Evolutionary conservation across 2,113 vertebrate genomes (phyloP), one percentile per base, ranked within the genome.

Genomic region (Eurypyga helias): DNA sequence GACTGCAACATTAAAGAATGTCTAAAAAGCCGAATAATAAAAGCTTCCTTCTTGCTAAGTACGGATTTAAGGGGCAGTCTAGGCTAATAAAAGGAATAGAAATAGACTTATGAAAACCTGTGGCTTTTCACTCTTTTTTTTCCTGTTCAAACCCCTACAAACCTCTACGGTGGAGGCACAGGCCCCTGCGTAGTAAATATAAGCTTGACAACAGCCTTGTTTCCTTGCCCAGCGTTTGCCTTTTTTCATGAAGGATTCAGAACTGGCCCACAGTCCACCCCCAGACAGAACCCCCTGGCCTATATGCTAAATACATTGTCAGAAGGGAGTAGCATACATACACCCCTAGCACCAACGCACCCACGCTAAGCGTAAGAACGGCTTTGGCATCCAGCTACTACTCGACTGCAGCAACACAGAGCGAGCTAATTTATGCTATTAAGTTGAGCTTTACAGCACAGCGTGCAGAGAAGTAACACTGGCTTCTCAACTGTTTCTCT

Each of bases 51-150:
- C 25, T 33, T 10, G 43, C n/a, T 11, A 33, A 58, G 9, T 2
- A 12, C 2, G 9, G 3, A 46, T 33, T 34, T 33, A 16, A 67
- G 48, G 24, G 1, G 28, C 28, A 76, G 29, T 6, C 57, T 13
- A 7, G 17, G 13, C 21, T 41, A 36, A 65, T 0, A 9, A 3
- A 29, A 38, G 1, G 60, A 51, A 23, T 26, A 6, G 33, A 66
- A 31, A 46, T 1, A 2, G 0, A 18, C 2, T 31, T 10, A 29
- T 0, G 6, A 34, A 80, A 93, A 66, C 5, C 38, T 28, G 23
- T 1, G 33, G 48, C 4, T 81, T 91, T 84, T 34, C 20, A 21
- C 33, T 11, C 10, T 70, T 64, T 33, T 49, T 49, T 15, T 51
- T 10, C 6, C 10, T 17, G 13, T 38, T 79, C 52, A 26, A 55